phyloP scores from a whole-genome alignment of 1,140 invertebrate species.

The Trachelipus rathkii region DNA sequence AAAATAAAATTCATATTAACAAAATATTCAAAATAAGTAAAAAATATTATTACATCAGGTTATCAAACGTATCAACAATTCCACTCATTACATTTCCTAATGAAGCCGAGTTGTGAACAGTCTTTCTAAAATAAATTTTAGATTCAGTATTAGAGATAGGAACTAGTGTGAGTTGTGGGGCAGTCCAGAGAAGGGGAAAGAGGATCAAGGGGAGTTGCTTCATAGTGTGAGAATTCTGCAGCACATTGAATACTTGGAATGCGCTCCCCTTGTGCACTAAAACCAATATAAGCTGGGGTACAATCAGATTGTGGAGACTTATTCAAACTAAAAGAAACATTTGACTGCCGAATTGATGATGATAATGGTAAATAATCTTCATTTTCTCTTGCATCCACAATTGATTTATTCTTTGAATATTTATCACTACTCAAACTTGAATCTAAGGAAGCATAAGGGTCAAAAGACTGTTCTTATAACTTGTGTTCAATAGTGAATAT shows the following conservation, averaged over 20 bases:
- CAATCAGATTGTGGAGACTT: not conserved
- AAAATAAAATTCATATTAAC: too few species aligned
- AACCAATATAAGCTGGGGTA: constrained; percentile 59
- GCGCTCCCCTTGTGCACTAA: constrained; percentile 62
- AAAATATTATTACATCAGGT: constrained; percentile 31
- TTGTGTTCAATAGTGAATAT: constrained; percentile 59
- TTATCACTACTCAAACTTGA: not conserved
- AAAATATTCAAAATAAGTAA: too few species aligned
- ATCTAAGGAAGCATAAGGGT: constrained; percentile 27
- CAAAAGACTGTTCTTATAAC: constrained; percentile 54
- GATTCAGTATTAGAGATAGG: constrained; percentile 21
- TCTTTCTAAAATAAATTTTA: constrained; percentile 19
- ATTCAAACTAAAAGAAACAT: not conserved
- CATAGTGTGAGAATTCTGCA: constrained; percentile 57
- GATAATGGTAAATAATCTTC: not conserved
- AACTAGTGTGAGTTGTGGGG: constrained; percentile 24
- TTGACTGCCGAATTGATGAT: not conserved
- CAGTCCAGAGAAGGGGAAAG: constrained; percentile 28
- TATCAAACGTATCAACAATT: constrained; percentile 44
- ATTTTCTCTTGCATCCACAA: not conserved
- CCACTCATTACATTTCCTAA: constrained; percentile 41
- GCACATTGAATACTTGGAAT: constrained; percentile 70
- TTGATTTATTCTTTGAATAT: not conserved
- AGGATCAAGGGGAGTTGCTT: constrained; percentile 19
- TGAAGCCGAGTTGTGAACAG: constrained; percentile 46